Conservation (phyloP, 2,797 vertebrate genomes). For the Artibeus jamaicensis region DNA sequence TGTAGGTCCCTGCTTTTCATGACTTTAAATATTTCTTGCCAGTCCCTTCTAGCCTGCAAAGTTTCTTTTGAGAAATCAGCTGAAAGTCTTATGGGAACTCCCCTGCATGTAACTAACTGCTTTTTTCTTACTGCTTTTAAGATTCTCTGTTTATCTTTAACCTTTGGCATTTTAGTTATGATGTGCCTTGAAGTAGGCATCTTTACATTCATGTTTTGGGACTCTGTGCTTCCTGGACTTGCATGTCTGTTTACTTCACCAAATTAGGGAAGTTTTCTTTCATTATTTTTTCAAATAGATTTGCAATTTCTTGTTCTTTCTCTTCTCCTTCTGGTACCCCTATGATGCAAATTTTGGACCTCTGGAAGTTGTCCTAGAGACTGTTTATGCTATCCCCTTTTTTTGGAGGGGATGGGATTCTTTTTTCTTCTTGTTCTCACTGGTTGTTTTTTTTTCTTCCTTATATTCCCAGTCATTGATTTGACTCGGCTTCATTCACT, state of each 20-base stretch:
- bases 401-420: too few relatives aligned
- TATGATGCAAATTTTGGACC: not conserved
- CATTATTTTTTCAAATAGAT: not conserved
- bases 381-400: not conserved
- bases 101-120: not conserved
- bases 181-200: not conserved
- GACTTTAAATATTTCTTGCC: not conserved
- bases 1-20: not conserved
- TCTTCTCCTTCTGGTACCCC: not conserved
- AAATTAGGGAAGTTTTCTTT: not conserved
- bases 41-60: not conserved
- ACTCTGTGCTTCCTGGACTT: not conserved
- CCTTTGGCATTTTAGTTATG: not conserved
- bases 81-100: not conserved
- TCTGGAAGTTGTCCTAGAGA: not conserved
- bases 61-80: not conserved
- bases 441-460: not conserved
- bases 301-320: not conserved
- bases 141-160: not conserved
- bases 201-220: not conserved
- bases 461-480: not conserved
- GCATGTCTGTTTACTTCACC: not conserved
- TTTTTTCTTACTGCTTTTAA: not conserved
- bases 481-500: not conserved
- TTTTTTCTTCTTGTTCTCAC: not conserved